Evolutionary conservation across 2,797 vertebrate genomes (phyloP).

Genomic region (Pantherophis vulpinus): DNA sequence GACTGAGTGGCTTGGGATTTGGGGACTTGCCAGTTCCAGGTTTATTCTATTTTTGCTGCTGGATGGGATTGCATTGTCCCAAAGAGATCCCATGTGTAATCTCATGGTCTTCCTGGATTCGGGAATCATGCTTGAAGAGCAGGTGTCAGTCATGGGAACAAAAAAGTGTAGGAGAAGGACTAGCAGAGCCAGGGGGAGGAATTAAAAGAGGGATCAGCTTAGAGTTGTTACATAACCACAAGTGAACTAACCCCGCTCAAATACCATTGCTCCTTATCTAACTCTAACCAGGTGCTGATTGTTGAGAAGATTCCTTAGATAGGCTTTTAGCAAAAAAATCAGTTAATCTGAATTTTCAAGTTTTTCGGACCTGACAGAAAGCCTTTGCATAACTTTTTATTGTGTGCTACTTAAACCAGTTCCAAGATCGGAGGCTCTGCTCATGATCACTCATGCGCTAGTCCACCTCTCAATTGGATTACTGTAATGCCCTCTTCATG

Average conservation of each 20-base stretch:
- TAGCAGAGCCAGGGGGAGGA: neutral
- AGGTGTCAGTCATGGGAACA: neutral
- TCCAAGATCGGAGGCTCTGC: neutral
- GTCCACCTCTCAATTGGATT: neutral
- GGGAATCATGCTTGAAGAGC: neutral
- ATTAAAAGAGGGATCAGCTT: neutral
- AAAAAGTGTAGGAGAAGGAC: neutral
- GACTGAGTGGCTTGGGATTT: neutral
- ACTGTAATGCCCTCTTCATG: neutral
- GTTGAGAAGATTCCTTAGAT: neutral
- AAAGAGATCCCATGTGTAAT: neutral
- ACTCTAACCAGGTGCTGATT: neutral
- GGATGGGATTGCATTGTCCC: neutral
- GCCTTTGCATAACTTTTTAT: neutral
- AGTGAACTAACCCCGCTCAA: neutral
- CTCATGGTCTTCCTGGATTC: neutral
- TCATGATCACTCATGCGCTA: neutral
- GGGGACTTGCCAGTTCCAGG: neutral
- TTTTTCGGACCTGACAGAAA: neutral
- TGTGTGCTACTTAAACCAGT: neutral
- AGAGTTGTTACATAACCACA: neutral
- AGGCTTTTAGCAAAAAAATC: neutral
- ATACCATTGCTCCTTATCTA: neutral
- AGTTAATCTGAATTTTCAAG: neutral
- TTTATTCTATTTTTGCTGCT: neutral